Evolutionary conservation across 2,113 vertebrate genomes (phyloP).

Genomic region (Saguinus midas): DNA sequence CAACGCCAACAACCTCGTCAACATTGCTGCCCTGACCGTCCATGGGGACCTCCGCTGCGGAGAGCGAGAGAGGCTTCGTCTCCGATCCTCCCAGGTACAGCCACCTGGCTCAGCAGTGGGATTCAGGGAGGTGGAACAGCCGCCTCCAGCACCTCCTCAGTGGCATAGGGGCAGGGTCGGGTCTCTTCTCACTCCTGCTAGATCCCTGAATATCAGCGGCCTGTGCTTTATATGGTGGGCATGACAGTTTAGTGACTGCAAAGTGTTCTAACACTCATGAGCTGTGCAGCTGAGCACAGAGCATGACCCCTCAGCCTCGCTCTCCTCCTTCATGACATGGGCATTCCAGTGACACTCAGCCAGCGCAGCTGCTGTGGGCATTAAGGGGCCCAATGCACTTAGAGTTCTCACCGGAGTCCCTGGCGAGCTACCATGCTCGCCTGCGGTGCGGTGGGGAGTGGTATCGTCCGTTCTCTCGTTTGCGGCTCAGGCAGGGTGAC

Average conservation of each 20-base stretch:
- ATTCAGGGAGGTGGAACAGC: neutral
- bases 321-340: neutral
- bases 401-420: neutral
- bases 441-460: fast-evolving
- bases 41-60: fast-evolving
- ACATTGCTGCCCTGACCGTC: fast-evolving
- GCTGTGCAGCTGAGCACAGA: neutral
- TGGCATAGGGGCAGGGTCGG: fast-evolving
- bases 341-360: neutral
- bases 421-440: fast-evolving
- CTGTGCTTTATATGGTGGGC: fast-evolving
- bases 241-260: neutral
- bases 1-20: fast-evolving
- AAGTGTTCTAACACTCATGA: neutral
- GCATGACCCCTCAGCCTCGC: neutral
- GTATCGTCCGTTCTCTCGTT: neutral
- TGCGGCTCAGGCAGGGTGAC: neutral
- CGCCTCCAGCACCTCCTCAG: too few species aligned
- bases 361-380: neutral
- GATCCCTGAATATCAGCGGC: too few species aligned
- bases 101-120: neutral
- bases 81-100: neutral
- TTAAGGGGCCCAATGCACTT: neutral
- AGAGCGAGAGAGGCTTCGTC: neutral
- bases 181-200: neutral